Conservation (phyloP, 1,140 invertebrate genomes). For the Polyergus mexicanus region DNA sequence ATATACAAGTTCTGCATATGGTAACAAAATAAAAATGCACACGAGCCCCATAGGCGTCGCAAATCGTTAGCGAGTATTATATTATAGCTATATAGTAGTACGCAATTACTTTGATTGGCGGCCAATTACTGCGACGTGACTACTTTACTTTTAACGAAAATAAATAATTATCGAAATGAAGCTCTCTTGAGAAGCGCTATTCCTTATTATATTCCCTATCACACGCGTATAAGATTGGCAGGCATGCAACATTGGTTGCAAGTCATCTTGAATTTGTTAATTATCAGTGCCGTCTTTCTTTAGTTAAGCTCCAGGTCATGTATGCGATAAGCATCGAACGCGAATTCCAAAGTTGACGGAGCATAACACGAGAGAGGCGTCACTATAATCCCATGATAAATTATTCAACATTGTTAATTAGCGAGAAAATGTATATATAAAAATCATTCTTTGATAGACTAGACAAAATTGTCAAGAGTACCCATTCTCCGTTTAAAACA, state of each 20-base stretch:
- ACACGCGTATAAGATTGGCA: constrained; percentile 15
- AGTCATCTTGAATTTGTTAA: constrained; percentile 48
- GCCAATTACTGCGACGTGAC: constrained; percentile 37
- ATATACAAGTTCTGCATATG: constrained; percentile 7
- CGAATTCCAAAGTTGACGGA: constrained; percentile 34
- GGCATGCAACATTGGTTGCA: constrained; percentile 6
- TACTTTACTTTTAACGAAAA: constrained; percentile 56
- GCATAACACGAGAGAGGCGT: constrained; percentile 20
- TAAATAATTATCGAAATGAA: constrained; percentile 52
- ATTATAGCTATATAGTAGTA: neutral
- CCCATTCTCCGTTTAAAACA: neutral
- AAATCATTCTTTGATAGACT: neutral
- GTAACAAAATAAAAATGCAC: constrained; percentile 36
- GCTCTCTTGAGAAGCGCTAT: constrained; percentile 5
- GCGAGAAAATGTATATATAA: neutral
- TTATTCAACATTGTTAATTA: constrained; percentile 21
- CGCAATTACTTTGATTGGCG: constrained; percentile 59
- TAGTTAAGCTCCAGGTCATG: constrained; percentile 1
- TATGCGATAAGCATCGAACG: constrained; percentile 25
- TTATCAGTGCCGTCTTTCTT: constrained; percentile 28
- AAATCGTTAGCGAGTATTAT: constrained; percentile 13
- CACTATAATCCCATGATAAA: neutral
- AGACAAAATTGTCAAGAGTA: neutral
- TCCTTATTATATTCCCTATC: constrained; percentile 32
- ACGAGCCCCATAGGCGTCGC: constrained; percentile 14